Conservation (phyloP, 2,888 invertebrate species). For the Lasius fuliginosus region DNA sequence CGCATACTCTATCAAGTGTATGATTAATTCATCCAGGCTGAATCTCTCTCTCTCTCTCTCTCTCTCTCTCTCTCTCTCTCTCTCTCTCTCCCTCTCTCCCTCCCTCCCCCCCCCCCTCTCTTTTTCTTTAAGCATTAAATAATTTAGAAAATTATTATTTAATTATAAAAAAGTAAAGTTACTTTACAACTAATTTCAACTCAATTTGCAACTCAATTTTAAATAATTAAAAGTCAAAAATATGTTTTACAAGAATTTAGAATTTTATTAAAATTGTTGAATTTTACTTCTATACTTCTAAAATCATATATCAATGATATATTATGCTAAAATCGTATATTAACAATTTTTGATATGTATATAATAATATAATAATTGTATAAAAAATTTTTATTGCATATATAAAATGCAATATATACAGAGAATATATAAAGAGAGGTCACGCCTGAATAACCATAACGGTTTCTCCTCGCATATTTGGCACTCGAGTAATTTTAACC, state of each 20-base stretch:
- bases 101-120: no score
- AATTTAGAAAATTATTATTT: neutral
- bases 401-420: neutral
- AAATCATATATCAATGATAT: neutral
- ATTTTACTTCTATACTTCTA: neutral
- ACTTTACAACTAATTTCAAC: neutral
- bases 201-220: neutral
- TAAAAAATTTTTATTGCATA: neutral
- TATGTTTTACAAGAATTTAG: neutral
- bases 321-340: neutral
- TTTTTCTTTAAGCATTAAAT: neutral
- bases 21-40: neutral
- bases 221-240: neutral
- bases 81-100: no score
- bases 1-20: neutral
- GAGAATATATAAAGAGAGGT: neutral
- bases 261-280: neutral
- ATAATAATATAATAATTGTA: neutral
- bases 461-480: neutral
- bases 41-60: neutral
- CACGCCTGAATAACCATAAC: neutral
- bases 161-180: neutral
- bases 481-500: constrained; percentile 22
- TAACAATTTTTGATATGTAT: neutral
- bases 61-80: neutral